A percentile compares a stretch with the other conserved stretches of the same genome.
phyloP scores from a whole-genome alignment of 2,888 invertebrate species.

The Ectemnius continuus region DNA sequence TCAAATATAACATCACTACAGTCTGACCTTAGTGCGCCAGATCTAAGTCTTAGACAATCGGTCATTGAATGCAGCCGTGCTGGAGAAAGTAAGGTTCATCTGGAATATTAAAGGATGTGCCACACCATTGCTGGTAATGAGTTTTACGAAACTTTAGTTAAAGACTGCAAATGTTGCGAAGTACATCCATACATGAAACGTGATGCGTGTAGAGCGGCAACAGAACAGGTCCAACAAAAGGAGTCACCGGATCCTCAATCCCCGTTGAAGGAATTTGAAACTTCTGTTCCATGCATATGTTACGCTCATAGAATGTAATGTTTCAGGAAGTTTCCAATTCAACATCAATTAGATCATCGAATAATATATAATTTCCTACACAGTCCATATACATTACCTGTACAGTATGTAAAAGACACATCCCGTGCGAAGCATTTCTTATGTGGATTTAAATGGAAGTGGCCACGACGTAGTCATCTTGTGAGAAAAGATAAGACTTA shows the following conservation, averaged over 20 bases:
- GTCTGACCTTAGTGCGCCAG: conserved; percentile 52
- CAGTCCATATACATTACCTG: conserved; percentile 52
- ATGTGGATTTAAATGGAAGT: conserved; percentile 63
- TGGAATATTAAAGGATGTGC: conserved; percentile 25
- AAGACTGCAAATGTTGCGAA: conserved; percentile 49
- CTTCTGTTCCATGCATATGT: conserved; percentile 55
- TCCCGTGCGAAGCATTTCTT: conserved; percentile 30
- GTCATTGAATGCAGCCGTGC: conserved; percentile 1
- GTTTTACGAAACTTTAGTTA: conserved; percentile 35
- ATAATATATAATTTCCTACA: background rate
- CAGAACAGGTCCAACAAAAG: conserved; percentile 24
- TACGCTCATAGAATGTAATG: conserved; percentile 60
- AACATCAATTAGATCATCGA: background rate
- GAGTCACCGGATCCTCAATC: conserved; percentile 17
- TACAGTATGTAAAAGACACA: conserved; percentile 37
- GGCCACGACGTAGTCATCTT: conserved; percentile 52
- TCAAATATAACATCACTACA: conserved; percentile 63
- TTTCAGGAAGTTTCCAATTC: background rate
- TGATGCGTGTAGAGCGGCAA: conserved; percentile 11
- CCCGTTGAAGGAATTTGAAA: conserved; percentile 24
- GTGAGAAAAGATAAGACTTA: conserved; percentile 60
- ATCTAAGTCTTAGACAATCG: conserved; percentile 28
- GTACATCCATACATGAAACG: conserved; percentile 17
- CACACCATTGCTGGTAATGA: background rate
- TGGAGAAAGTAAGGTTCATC: conserved; percentile 13